These are phyloP conservation scores for Callaeas wilsoni DNA, from an alignment of 2,113 vertebrate species.

Conservation along the genomic window DNA sequence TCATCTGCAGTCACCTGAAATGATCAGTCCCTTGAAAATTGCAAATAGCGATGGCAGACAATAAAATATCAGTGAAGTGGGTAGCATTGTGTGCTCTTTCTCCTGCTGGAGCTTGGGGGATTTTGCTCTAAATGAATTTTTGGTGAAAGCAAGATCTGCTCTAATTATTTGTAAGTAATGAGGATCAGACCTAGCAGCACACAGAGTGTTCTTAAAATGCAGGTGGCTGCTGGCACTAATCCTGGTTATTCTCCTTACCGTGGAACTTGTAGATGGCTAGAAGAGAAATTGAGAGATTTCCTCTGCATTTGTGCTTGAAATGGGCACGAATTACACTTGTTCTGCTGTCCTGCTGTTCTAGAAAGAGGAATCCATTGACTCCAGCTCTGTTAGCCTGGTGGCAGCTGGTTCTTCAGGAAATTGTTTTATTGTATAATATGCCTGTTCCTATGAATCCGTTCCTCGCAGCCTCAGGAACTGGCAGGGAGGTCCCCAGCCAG, in stretches of 20 bases:
- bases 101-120: not conserved
- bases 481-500: not conserved
- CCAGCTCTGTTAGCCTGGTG: not conserved
- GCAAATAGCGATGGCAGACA: not conserved
- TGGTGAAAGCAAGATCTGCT: not conserved
- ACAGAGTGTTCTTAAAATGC: not conserved
- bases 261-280: not conserved
- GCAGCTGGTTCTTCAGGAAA: not conserved
- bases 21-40: not conserved
- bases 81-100: not conserved
- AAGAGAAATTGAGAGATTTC: not conserved
- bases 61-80: not conserved
- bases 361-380: not conserved
- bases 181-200: not conserved
- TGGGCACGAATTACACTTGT: not conserved
- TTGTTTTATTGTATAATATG: not conserved
- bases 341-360: not conserved
- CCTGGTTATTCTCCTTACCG: not conserved
- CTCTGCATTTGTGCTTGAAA: not conserved
- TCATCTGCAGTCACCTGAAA: not conserved
- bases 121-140: not conserved
- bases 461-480: not conserved
- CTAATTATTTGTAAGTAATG: not conserved
- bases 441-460: not conserved
- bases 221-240: not conserved